phyloP scores from a whole-genome alignment of 2,888 invertebrate species.

The Xanthorhoe designata region DNA sequence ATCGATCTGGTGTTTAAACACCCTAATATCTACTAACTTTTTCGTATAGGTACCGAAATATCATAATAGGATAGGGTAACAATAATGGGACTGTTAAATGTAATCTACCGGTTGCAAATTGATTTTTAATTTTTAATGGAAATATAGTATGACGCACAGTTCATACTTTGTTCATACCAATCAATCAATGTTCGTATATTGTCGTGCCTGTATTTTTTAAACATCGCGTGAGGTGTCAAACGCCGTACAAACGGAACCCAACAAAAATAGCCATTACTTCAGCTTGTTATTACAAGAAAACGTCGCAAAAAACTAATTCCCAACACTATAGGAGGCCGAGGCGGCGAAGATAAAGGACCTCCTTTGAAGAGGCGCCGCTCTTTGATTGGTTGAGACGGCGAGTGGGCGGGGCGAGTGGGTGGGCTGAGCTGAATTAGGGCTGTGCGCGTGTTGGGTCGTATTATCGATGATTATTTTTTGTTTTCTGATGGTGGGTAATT shows the following conservation, averaged over 20 bases:
- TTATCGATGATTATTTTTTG: slow-evolving; percentile 75
- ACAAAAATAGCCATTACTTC: slow-evolving; percentile 64
- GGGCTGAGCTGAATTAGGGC: slow-evolving; percentile 64
- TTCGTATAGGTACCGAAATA: not conserved
- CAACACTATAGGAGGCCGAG: slow-evolving; percentile 71
- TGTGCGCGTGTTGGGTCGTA: slow-evolving; percentile 60
- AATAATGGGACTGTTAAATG: not conserved
- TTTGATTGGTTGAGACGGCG: slow-evolving; percentile 65
- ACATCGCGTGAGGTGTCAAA: slow-evolving; percentile 76
- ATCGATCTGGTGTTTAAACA: too few relatives aligned
- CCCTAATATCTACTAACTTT: too few relatives aligned
- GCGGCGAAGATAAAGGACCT: slow-evolving; percentile 61
- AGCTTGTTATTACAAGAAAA: slow-evolving; percentile 64
- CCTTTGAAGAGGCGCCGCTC: slow-evolving; percentile 56
- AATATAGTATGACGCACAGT: not conserved
- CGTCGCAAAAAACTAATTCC: slow-evolving; percentile 73
- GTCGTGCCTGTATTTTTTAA: slow-evolving; percentile 39
- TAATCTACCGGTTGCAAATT: not conserved
- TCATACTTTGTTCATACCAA: slow-evolving; percentile 18
- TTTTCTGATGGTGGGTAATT: slow-evolving; percentile 67
- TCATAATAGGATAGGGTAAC: not conserved
- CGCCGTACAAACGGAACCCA: slow-evolving; percentile 49
- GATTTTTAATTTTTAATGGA: not conserved
- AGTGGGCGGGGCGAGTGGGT: slow-evolving; percentile 70
- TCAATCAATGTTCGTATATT: slow-evolving; percentile 39